Evolutionary conservation across 37 sponge, comb jelly and placozoan genomes (phyloP).

Genomic region (Spongilla lacustris): DNA sequence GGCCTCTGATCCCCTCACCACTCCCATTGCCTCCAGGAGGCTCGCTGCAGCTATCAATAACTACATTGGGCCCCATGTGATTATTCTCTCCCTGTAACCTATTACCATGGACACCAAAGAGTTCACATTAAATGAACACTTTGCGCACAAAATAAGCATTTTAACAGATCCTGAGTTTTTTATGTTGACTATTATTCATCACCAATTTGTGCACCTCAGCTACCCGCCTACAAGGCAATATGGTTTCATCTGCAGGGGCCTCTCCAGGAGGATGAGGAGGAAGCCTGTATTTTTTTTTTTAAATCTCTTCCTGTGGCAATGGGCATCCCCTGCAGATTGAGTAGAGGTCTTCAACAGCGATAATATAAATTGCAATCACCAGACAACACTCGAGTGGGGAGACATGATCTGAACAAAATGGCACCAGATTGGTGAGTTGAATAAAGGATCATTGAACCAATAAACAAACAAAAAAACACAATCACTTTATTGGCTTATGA

Average conservation of each 20-base stretch:
- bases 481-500: not conserved
- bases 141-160: no score
- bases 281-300: not conserved
- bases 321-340: not conserved
- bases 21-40: conserved; percentile 31
- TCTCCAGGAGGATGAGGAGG: not conserved
- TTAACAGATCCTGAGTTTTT: no score
- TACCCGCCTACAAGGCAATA: conserved; percentile 7
- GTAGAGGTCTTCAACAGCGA: not conserved
- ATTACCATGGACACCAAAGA: no score
- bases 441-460: not conserved
- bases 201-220: no score
- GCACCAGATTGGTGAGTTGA: not conserved
- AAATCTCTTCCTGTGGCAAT: not conserved
- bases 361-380: not conserved
- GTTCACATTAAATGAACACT: no score
- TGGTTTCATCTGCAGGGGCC: not conserved
- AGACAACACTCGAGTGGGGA: not conserved
- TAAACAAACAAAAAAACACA: no score
- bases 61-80: no score
- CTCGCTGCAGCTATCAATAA: no score
- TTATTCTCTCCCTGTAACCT: no score
- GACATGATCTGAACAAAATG: not conserved
- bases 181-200: no score
- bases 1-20: not conserved